Conservation (phyloP, 2,888 invertebrate genomes). For the Spicauda simplicius region DNA sequence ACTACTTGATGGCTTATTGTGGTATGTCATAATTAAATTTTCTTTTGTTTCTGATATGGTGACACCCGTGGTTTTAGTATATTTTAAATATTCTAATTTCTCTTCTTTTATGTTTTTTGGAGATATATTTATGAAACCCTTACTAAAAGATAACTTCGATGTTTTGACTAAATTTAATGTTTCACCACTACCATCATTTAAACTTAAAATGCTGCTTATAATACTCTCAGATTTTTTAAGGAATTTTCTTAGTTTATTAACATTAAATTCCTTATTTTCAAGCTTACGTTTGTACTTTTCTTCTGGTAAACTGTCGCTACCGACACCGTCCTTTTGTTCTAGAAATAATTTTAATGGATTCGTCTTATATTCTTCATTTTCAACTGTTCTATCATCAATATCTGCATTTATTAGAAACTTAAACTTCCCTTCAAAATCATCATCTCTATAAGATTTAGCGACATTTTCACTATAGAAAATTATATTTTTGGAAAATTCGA, state of each 20-base stretch:
- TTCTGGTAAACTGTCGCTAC: slow-evolving; percentile 64
- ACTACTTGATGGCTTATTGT: slow-evolving; percentile 50
- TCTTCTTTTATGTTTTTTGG: slow-evolving; percentile 51
- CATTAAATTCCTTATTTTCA: slow-evolving; percentile 58
- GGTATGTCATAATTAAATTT: slow-evolving; percentile 67
- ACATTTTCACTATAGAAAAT: slow-evolving; percentile 49
- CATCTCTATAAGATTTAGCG: slow-evolving; percentile 47
- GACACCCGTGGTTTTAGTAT: slow-evolving; percentile 56
- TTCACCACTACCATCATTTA: slow-evolving; percentile 57
- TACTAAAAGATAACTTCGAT: slow-evolving; percentile 67
- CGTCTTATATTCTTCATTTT: slow-evolving; percentile 56
- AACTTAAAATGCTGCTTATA: slow-evolving; percentile 60
- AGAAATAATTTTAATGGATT: slow-evolving; percentile 69
- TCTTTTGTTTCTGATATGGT: slow-evolving; percentile 64
- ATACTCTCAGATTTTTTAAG: slow-evolving; percentile 65
- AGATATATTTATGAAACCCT: slow-evolving; percentile 60
- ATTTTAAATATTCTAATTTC: slow-evolving; percentile 53
- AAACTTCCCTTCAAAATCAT: slow-evolving; percentile 53
- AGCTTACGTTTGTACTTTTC: slow-evolving; percentile 64
- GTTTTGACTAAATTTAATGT: slow-evolving; percentile 53
- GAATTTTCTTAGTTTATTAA: slow-evolving; percentile 60
- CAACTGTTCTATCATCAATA: neutral
- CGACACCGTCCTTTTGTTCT: slow-evolving; percentile 76
- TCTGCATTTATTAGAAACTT: slow-evolving; percentile 7
- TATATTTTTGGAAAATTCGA: slow-evolving; percentile 67